These are phyloP conservation scores for Bolinopsis microptera DNA, from an alignment of 37 sponge, comb jelly and placozoan species.

Conservation along the genomic window DNA sequence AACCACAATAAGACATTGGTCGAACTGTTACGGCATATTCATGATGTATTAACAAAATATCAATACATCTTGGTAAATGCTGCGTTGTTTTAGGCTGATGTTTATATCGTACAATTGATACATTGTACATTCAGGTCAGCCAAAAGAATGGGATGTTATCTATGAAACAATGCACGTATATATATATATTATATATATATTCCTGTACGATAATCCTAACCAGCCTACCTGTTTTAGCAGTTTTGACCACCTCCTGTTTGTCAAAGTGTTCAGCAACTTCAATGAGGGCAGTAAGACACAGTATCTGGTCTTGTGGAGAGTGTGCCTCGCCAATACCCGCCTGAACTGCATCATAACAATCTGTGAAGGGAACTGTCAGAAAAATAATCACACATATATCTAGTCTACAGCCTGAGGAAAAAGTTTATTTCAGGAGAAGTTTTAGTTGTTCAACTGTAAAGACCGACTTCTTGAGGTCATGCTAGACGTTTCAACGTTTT, in stretches of 20 bases:
- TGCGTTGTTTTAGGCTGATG: not conserved
- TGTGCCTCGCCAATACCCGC: constrained; percentile 28
- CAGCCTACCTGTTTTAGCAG: constrained; percentile 1
- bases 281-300: not conserved
- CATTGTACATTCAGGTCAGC: not conserved
- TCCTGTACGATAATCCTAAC: no score
- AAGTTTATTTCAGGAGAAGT: no score
- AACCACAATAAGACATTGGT: no score
- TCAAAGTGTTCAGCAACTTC: not conserved
- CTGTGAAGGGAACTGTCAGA: not conserved
- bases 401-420: not conserved
- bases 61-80: not conserved
- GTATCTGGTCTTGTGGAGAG: not conserved
- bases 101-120: not conserved
- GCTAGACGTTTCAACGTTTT: no score
- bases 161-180: no score
- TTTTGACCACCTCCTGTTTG: not conserved
- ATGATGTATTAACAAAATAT: not conserved
- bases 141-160: no score
- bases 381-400: no score
- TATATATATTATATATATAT: no score
- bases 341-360: constrained; percentile 35
- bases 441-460: no score
- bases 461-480: no score
- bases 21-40: not conserved